Evolutionary conservation across 2,797 vertebrate genomes (phyloP), one percentile per base, ranked within the genome.

Genomic region (Leuciscus waleckii): DNA sequence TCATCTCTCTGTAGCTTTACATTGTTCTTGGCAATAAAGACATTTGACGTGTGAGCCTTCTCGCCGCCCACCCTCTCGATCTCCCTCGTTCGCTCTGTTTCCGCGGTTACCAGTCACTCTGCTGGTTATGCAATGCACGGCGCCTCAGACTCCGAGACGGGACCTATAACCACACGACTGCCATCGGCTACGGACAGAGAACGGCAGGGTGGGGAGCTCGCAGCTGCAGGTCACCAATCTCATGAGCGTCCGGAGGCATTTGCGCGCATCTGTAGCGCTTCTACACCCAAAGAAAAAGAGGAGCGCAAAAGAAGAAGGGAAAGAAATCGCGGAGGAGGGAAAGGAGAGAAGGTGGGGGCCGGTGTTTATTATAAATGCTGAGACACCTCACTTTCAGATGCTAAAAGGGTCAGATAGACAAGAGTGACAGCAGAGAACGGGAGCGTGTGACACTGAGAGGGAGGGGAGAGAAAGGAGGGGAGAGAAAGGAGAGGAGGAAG

Each of bases 61-160:
- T 90, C 37, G 39, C 81, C 80, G 83, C 86, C 86, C 88, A 83
- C 70, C 89, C 88, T 91, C 89, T 71, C 68, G 70, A 79, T 56
- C 29, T 74, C 69, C 65, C 39, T 79, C 32, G 43, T 78, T 54
- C 49, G 19, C 71, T 80, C 89, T 68, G 88, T 87, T 82, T 5
- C 76, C 63, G 84, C 75, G 81, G 82, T 83, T 89, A 75, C 75
- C 90, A 87, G 91, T 93, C 94, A 83, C 89, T 90, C 92, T 88
- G 92, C 91, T 91, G 93, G 92, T 95, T 95, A 96, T 94, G 94
- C 95, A 94, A 95, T 92, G 93, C 93, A 92, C 94, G 69, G 56
- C 3, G 41, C 69, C 32, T 80, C 89, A 85, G 89, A 85, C 90
- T 90, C 91, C 88, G 85, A 90, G 71, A 85, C 88, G 87, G 88